Percentiles rank a stretch among this genome's conserved stretches.
phyloP scores from a whole-genome alignment of 2,888 invertebrate genomes.

The Marronus borbonicus region DNA sequence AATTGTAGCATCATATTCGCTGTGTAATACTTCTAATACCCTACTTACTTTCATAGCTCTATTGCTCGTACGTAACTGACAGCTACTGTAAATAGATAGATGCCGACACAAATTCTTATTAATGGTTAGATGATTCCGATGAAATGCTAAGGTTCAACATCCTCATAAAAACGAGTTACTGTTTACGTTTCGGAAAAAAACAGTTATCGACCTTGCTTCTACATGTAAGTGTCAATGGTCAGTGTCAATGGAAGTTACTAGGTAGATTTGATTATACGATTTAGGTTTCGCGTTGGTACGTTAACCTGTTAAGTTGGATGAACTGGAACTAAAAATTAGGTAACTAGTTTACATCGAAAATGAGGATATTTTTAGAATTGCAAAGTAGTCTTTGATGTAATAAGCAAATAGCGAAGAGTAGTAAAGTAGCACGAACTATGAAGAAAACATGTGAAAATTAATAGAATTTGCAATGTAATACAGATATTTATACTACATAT shows the following conservation, averaged over 20 bases:
- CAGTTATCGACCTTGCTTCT: slow-evolving; percentile 44
- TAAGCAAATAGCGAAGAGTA: background rate
- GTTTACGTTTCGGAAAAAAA: slow-evolving; percentile 33
- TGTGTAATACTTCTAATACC: no score
- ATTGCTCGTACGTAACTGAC: background rate
- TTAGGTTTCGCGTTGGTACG: background rate
- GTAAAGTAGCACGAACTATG: background rate
- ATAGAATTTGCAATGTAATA: no score
- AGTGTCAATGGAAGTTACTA: slow-evolving; percentile 45
- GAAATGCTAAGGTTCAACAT: slow-evolving; percentile 43
- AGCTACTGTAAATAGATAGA: background rate
- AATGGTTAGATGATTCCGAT: slow-evolving; percentile 27
- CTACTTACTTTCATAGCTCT: background rate
- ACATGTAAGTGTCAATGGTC: slow-evolving; percentile 32
- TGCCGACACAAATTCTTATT: slow-evolving; percentile 33
- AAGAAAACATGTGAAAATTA: no score
- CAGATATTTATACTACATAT: no score
- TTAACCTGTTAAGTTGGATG: slow-evolving; percentile 27
- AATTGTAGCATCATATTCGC: no score
- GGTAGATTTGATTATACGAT: slow-evolving; percentile 23
- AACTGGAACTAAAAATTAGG: background rate
- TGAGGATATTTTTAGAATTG: background rate
- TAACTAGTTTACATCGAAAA: background rate
- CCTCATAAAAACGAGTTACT: slow-evolving; percentile 40
- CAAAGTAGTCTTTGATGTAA: background rate